Evolutionary conservation across 2,888 invertebrate genomes (phyloP), one percentile per base, ranked within the genome.

Genomic region (Phragmatobia fuliginosa): DNA sequence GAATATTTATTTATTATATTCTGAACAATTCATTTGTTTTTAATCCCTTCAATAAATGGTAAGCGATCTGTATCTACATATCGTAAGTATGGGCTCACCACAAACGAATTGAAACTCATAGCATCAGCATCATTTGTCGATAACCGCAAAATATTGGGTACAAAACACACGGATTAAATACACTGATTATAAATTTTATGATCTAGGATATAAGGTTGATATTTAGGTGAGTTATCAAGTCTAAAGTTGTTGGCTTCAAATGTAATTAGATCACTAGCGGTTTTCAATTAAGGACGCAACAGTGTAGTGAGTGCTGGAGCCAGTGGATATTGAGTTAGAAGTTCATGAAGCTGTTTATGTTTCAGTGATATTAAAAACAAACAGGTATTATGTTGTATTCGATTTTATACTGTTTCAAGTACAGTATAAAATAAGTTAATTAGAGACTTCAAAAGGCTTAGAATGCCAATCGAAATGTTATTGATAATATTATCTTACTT

Each of bases 211-310:
- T 78, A 86, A 68, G 71, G 79, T 76, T 68, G 58, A 71, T 76
- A 72, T 71, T 80, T 33, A 67, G n/a, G 65, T 76, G 62, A 18
- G 14, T 25, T 14, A 0, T 6, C 16, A n/a, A 32, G 11, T 33
- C 36, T 18, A 18, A 60, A 68, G 62, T 70, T 70, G 49, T 68
- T 68, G 31, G 38, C 62, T 75, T 62, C 58, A 32, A 64, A 74
- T 45, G 73, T 82, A 85, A 85, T 84, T 75, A 79, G 82, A 83
- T 83, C 84, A 83, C 75, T 80, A 79, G 83, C 83, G 83, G 78
- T 84, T 84, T 86, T 85, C 77, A 86, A 86, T 87, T 87, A 86
- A 79, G 68, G 68, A 79, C 73, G 85, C 83, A 83, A 82, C 79
- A 82, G 77, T 76, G 75, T 77, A 73, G 81, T 74, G 73, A 70